phyloP scores from a whole-genome alignment of 2,797 vertebrate genomes.

The Schizothorax lantsangensis region DNA sequence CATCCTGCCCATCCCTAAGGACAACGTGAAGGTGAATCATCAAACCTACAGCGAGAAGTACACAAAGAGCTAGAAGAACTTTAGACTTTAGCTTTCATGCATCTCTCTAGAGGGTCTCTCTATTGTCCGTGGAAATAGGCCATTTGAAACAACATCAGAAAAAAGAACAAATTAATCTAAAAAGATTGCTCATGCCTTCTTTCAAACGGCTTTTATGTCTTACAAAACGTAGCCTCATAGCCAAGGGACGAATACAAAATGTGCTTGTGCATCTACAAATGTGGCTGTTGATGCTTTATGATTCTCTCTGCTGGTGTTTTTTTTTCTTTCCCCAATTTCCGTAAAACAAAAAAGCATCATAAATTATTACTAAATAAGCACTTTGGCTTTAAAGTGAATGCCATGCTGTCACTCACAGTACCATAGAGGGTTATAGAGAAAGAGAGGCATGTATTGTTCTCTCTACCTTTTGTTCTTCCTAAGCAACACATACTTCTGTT shows the following conservation, averaged over 20 bases:
- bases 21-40: neutral
- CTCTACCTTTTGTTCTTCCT: conserved; percentile 11
- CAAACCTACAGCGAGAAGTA: neutral
- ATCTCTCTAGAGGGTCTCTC: conserved; percentile 15
- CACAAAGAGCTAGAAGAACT: neutral
- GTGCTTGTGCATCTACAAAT: neutral
- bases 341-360: conserved; percentile 29
- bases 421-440: neutral
- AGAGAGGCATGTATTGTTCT: neutral
- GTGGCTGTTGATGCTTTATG: conserved; percentile 27
- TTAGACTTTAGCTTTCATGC: neutral
- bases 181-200: neutral
- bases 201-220: conserved; percentile 7
- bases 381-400: conserved; percentile 24
- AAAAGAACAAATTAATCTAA: neutral
- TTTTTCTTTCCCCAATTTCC: neutral
- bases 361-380: conserved; percentile 43
- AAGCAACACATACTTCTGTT: neutral
- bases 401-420: neutral
- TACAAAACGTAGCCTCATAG: conserved; percentile 24
- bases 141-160: conserved; percentile 39
- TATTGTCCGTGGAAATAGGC: conserved; percentile 16
- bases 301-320: conserved; percentile 9
- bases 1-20: neutral
- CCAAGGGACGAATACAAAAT: conserved; percentile 26